Conservation (phyloP, 2,888 invertebrate genomes). For the Drosophila neoperkinsi region DNA sequence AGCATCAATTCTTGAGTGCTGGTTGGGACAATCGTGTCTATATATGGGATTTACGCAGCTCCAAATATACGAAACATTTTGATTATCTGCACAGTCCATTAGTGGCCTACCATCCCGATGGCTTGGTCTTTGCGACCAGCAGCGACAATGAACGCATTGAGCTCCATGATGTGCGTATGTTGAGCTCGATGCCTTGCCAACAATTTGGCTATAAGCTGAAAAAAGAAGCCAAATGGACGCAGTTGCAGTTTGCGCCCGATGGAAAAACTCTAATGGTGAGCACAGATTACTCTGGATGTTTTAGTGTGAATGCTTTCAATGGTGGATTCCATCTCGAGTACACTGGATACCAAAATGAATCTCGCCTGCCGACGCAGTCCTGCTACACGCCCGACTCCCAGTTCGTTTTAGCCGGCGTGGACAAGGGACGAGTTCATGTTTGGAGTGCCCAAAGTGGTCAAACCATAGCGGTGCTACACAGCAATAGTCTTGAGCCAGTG, state of each 20-base stretch:
- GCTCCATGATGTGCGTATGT: slow-evolving; percentile 52
- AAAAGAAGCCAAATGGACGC: slow-evolving; percentile 48
- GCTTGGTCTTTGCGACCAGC: slow-evolving; percentile 46
- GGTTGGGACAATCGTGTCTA: slow-evolving; percentile 46
- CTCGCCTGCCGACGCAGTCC: slow-evolving; percentile 27
- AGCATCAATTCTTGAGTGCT: slow-evolving; percentile 43
- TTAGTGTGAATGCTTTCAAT: slow-evolving; percentile 47
- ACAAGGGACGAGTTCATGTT: slow-evolving; percentile 52
- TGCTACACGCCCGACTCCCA: slow-evolving; percentile 57
- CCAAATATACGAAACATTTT: slow-evolving; percentile 6
- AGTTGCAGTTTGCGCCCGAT: slow-evolving; percentile 55
- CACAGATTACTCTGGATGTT: slow-evolving; percentile 50
- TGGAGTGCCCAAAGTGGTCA: slow-evolving; percentile 52
- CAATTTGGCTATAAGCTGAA: slow-evolving; percentile 38
- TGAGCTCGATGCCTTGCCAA: slow-evolving; percentile 26
- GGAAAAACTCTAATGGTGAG: slow-evolving; percentile 48
- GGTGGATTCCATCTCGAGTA: slow-evolving; percentile 37
- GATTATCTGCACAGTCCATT: slow-evolving; percentile 25
- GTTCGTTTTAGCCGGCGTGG: slow-evolving; percentile 50
- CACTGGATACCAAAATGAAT: slow-evolving; percentile 31
- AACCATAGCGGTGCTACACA: slow-evolving; percentile 23
- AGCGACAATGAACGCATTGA: slow-evolving; percentile 27
- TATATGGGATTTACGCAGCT: slow-evolving; percentile 57
- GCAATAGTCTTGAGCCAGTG: slow-evolving; percentile 35
- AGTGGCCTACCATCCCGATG: slow-evolving; percentile 48